Evolutionary conservation across 2,113 vertebrate genomes (phyloP).

Genomic region (Eptesicus fuscus): DNA sequence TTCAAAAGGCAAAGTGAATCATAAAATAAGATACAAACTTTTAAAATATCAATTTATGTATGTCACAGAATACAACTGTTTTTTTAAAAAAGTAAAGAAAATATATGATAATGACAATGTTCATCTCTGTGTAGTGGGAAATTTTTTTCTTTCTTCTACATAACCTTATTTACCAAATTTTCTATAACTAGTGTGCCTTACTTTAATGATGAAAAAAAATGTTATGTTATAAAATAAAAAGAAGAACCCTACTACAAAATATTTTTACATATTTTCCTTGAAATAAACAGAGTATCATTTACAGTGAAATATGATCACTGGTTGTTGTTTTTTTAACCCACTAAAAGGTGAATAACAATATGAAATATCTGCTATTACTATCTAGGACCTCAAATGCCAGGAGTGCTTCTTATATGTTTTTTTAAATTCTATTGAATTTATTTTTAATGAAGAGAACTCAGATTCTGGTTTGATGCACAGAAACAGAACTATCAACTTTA

Average conservation of each 20-base stretch:
- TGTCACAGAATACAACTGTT: neutral
- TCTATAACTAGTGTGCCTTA: neutral
- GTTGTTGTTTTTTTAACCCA: neutral
- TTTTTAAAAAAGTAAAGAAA: neutral
- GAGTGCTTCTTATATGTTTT: neutral
- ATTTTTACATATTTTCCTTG: conserved; percentile 9
- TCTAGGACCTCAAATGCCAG: neutral
- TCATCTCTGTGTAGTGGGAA: neutral
- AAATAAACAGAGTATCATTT: neutral
- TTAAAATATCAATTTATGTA: neutral
- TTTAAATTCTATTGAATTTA: neutral
- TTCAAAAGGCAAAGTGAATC: neutral
- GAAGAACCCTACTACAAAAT: neutral
- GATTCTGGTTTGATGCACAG: conserved; percentile 45
- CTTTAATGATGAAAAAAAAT: neutral
- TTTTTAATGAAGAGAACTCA: conserved; percentile 4
- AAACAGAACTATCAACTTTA: conserved; percentile 53
- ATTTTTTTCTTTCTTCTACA: neutral
- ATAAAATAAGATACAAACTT: neutral
- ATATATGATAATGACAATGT: neutral
- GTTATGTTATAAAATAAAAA: conserved; percentile 19
- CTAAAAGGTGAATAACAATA: neutral
- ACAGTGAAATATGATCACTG: neutral
- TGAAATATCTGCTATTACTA: neutral
- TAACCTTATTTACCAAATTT: conserved; percentile 4